Base-by-base conservation (phyloP, 2,113 vertebrate species). In the Malurus melanocephalus region DNA sequence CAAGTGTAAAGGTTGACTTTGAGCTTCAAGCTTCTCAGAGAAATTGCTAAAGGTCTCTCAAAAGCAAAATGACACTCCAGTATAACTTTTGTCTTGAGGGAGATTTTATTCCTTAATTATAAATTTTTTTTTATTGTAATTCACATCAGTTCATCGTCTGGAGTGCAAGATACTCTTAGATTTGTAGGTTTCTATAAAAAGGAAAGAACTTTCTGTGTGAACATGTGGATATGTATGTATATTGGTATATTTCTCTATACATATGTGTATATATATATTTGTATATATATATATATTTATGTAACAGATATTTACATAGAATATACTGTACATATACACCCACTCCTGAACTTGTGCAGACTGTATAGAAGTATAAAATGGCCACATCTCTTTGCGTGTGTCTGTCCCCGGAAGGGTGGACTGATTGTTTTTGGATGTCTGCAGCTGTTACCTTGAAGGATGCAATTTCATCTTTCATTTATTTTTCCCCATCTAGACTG, bases 391-490 rank as follows among this genome's bases (percentile, higher is more conserved):
- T 97, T 97, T 97, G 98, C 98, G 99, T 99, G 99, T 99, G 98
- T 98, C 98, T 98, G 98, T 99, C 99, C 99, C 99, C 99, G 97
- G 99, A 99, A 99, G 98, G 99, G 99, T 99, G 99, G 99, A 97
- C 97, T 98, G 97, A 97, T 98, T 98, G 98, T 98, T 98, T 97
- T 98, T 99, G 99, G 99, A 99, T 99, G 99, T 99, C 99, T 99
- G 99, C 99, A 99, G 99, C 99, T 99, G 98, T 99, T 99, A 99
- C 99, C 99, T 99, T 99, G 99, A 99, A 99, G 99, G 99, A 99
- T 99, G 98, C 98, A 98, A 99, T 99, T 99, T 99, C 99, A 99
- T 99, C 98, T 99, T 99, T 99, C 98, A 99, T 99, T 99, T 99
- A 98, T 99, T 99, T 98, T 99, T 98, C 98, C 99, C 98, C 99